A percentile compares a stretch with the other conserved stretches of the same genome.
Conservation (phyloP, 1,140 invertebrate species). For the Ganaspis sp. region DNA sequence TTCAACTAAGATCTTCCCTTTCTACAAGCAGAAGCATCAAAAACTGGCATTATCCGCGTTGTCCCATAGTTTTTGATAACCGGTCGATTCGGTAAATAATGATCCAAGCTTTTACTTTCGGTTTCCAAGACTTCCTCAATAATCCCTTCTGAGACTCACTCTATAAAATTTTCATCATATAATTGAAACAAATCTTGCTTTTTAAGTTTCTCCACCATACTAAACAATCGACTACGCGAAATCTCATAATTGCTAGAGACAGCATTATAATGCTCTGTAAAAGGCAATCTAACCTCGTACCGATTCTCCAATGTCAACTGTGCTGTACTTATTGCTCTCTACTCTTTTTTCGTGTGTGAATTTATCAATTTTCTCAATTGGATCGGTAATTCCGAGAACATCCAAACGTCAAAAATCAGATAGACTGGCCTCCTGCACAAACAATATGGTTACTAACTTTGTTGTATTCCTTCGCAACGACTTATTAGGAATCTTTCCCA, state of each 20-base stretch:
- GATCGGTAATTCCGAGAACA: constrained; percentile 17
- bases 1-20: constrained; percentile 42
- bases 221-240: no score
- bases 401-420: constrained; percentile 65
- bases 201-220: constrained; percentile 13
- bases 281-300: constrained; percentile 62
- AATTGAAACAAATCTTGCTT: constrained; percentile 16
- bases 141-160: constrained; percentile 42
- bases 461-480: background rate
- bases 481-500: constrained; percentile 51
- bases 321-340: constrained; percentile 56
- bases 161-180: constrained; percentile 33
- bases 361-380: constrained; percentile 51
- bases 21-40: background rate
- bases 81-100: constrained; percentile 44
- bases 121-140: constrained; percentile 44
- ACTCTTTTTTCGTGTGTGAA: constrained; percentile 42
- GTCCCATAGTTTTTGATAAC: background rate
- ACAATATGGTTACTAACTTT: constrained; percentile 43
- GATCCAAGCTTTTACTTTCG: background rate
- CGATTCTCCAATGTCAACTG: constrained; percentile 48
- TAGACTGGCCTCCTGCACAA: constrained; percentile 43
- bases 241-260: constrained; percentile 45
- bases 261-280: constrained; percentile 53
- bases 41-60: no score